phyloP scores from a whole-genome alignment of 2,113 vertebrate species.

The Vombatus ursinus region DNA sequence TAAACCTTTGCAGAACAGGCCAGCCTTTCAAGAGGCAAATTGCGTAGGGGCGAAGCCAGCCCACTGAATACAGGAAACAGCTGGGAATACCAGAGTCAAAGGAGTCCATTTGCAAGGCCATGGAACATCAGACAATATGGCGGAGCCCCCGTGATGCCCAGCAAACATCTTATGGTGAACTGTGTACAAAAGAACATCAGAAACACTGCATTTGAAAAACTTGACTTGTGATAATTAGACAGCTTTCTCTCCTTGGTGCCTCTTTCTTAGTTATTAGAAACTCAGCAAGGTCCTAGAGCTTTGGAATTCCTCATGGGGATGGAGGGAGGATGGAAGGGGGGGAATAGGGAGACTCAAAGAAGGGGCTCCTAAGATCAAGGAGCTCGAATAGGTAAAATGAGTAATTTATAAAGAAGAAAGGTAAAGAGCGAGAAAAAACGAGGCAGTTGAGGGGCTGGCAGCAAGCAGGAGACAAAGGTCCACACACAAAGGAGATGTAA shows the following conservation, averaged over 20 bases:
- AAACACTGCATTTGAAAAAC: background rate
- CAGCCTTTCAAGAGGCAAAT: slow-evolving; percentile 59
- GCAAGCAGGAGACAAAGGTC: background rate
- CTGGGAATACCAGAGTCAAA: slow-evolving; percentile 15
- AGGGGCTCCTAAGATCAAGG: background rate
- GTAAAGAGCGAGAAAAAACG: background rate
- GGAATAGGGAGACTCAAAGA: slow-evolving; percentile 3
- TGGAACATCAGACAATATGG: slow-evolving; percentile 18
- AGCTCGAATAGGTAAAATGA: background rate
- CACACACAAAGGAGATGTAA: background rate
- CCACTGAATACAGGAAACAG: slow-evolving; percentile 19
- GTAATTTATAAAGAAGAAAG: background rate
- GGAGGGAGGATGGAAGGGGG: background rate
- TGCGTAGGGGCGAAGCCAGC: slow-evolving; percentile 24
- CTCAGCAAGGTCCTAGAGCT: background rate
- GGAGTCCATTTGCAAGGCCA: background rate
- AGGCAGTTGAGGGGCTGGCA: background rate
- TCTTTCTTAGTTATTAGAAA: slow-evolving; percentile 4
- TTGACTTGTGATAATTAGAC: background rate
- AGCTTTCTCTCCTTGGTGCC: background rate
- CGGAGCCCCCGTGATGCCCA: slow-evolving; percentile 9
- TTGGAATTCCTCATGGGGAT: slow-evolving; percentile 9
- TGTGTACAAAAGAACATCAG: background rate
- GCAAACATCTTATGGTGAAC: background rate
- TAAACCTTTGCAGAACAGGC: slow-evolving; percentile 66